These are phyloP conservation scores for Acrossocheilus fasciatus DNA, from an alignment of 2,797 vertebrate genomes.

Conservation along the genomic window DNA sequence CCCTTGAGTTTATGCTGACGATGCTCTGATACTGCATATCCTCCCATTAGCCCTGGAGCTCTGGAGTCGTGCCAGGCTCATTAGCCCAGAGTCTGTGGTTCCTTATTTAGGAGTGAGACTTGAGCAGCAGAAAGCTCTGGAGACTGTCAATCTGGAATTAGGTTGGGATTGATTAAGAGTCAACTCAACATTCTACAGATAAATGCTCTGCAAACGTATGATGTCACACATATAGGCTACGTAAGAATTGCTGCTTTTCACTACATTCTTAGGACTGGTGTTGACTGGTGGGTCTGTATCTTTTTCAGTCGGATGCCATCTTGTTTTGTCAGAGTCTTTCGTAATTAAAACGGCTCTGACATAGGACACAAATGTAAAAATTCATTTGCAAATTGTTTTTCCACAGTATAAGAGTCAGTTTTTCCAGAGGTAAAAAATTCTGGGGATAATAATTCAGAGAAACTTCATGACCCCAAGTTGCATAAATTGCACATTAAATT, in stretches of 20 bases:
- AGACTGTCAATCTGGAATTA: conserved; percentile 58
- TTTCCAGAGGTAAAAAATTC: neutral
- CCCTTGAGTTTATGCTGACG: conserved; percentile 49
- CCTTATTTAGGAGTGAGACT: conserved; percentile 60
- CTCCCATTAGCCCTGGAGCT: conserved; percentile 39
- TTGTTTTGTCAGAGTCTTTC: conserved; percentile 7
- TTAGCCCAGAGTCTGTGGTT: conserved; percentile 57
- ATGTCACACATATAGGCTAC: conserved; percentile 54
- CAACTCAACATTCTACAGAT: conserved; percentile 56
- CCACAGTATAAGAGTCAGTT: neutral
- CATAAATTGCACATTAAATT: neutral
- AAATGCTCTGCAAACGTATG: conserved; percentile 56
- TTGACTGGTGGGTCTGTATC: neutral
- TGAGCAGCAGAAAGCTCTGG: conserved; percentile 49
- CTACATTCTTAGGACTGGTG: conserved; percentile 19
- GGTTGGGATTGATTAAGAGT: conserved; percentile 52
- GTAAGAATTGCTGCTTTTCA: conserved; percentile 46
- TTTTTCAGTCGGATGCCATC: conserved; percentile 26
- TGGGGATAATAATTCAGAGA: neutral
- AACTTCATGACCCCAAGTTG: neutral
- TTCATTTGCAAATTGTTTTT: neutral
- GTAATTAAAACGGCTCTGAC: conserved; percentile 6
- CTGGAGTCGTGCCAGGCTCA: conserved; percentile 56
- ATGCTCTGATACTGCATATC: conserved; percentile 60
- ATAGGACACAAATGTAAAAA: neutral